These are phyloP conservation scores for Chelmon rostratus DNA, from an alignment of 2,797 vertebrate species.

Conservation along the genomic window DNA sequence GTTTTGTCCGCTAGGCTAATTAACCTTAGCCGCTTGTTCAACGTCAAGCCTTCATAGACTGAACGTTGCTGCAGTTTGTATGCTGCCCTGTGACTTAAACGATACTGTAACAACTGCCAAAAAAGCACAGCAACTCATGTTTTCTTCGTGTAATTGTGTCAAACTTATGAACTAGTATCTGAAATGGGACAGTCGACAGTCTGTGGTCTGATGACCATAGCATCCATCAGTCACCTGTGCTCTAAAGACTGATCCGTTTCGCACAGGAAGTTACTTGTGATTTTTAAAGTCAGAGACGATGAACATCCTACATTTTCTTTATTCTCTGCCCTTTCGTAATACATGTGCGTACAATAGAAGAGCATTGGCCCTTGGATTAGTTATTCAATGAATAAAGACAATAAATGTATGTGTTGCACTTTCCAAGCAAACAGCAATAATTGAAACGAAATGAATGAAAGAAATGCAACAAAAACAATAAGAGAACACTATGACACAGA, in stretches of 20 bases:
- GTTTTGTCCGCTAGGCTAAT: neutral
- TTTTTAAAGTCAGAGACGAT: neutral
- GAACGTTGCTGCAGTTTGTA: rapidly evolving
- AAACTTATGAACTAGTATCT: neutral
- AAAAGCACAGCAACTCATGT: neutral
- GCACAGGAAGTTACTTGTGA: neutral
- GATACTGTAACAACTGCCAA: neutral
- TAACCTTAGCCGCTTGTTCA: conserved; percentile 36
- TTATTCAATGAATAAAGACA: neutral
- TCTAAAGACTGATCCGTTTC: no score
- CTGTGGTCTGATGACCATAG: neutral
- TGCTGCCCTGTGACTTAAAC: neutral
- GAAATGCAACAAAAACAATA: neutral
- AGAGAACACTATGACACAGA: neutral
- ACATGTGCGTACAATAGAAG: neutral
- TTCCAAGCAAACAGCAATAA: neutral
- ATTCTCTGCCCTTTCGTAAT: neutral
- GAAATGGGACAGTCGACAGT: neutral
- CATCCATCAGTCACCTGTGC: neutral
- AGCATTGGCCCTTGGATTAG: neutral
- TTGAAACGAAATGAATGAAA: no score
- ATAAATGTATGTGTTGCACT: rapidly evolving
- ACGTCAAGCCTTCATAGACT: conserved; percentile 37
- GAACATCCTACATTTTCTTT: neutral
- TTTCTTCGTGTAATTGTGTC: neutral